Evolutionary conservation across 2,888 invertebrate genomes (phyloP), one percentile per base, ranked within the genome.

Genomic region (Drosophila fungiperda): DNA sequence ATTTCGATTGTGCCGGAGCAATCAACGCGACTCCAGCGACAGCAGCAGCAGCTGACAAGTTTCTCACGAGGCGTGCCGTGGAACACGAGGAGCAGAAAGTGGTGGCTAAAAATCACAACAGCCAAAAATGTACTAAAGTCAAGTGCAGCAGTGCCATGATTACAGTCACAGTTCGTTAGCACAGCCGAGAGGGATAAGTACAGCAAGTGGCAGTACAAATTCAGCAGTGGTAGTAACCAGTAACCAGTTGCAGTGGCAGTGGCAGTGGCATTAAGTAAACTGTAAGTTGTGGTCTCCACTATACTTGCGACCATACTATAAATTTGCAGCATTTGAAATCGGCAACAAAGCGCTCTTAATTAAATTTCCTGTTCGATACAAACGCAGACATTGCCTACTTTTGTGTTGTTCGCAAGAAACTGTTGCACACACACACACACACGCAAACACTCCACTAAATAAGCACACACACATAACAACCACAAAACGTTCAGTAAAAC

Each of bases 281-380:
- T 38, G 72, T 76, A 71, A 80, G 77, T 73, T 80, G 68, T 59
- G 81, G 73, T 58, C 52, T 59, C 26, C 11, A 35, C 58, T 59
- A 32, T 57, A 32, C 9, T 42, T 32, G 32, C 42, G 15, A 66
- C 54, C 26, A 54, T 36, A 36, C 36, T 23, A 45, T 55, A 58
- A 45, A 73, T 74, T 66, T 62, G 36, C 67, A 52, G 59, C 54
- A 68, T 61, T 72, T 60, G 61, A 54, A 68, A 76, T 57, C 60
- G 55, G 40, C 52, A 68, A 59, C 68, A 63, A 77, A 72, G 68
- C 72, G 69, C 77, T 78, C 87, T 85, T 85, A 85, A 89, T 89
- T 87, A 76, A 85, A 89, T 87, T 89, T 89, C 80, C 87, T 77
- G 75, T 87, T 81, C 74, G 67, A 72, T 75, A 42, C 60, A 45